Evolutionary conservation across 2,888 invertebrate genomes (phyloP).

Genomic region (Nomada flava): DNA sequence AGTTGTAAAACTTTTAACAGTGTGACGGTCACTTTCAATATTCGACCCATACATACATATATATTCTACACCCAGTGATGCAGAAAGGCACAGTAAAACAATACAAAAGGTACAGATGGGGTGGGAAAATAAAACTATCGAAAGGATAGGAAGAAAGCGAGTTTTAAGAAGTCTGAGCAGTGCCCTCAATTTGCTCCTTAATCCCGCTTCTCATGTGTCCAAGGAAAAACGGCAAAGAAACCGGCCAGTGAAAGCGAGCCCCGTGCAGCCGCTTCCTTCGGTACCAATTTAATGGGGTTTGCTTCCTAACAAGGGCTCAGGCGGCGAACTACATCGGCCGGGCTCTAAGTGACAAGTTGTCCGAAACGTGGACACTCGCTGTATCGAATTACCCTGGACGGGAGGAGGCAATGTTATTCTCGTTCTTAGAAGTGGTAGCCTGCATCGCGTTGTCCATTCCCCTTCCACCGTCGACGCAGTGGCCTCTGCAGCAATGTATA

Average conservation of each 20-base stretch:
- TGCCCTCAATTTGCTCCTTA: slow-evolving; percentile 20
- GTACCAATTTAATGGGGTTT: slow-evolving; percentile 59
- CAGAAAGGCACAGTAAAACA: too few species aligned
- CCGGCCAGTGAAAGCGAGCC: slow-evolving; percentile 36
- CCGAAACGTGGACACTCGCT: slow-evolving; percentile 52
- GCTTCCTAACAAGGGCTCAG: slow-evolving; percentile 45
- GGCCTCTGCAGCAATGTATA: slow-evolving; percentile 14
- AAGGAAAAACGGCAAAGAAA: slow-evolving; percentile 17
- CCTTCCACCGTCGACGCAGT: neutral
- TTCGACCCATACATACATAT: too few species aligned
- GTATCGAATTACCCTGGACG: slow-evolving; percentile 68
- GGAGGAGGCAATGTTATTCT: slow-evolving; percentile 44
- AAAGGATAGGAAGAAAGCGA: neutral
- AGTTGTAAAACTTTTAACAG: too few species aligned
- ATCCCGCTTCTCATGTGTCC: slow-evolving; percentile 5
- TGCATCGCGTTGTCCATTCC: slow-evolving; percentile 12
- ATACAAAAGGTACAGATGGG: too few species aligned
- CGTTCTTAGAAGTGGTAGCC: slow-evolving; percentile 13
- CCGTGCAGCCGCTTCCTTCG: slow-evolving; percentile 28
- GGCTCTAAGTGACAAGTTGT: slow-evolving; percentile 68
- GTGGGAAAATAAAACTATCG: too few species aligned
- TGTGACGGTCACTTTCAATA: too few species aligned
- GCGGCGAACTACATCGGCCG: slow-evolving; percentile 42
- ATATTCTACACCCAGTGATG: too few species aligned
- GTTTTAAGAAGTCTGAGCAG: slow-evolving; percentile 3